phyloP scores from a whole-genome alignment of 37 sponge, comb jelly and placozoan genomes.

The Aplysina aerophoba region DNA sequence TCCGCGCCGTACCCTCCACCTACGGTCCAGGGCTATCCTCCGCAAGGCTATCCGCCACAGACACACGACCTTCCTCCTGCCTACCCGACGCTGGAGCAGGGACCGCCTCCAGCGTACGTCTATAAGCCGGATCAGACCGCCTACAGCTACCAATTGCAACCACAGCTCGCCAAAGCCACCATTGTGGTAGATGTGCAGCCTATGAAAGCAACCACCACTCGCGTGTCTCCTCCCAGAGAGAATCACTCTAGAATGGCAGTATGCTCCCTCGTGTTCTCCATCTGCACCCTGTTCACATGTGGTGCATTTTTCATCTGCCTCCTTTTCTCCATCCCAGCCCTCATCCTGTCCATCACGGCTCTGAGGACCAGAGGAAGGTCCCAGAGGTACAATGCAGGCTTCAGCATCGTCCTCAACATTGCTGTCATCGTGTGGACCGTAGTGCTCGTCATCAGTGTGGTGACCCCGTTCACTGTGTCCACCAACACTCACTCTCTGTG shows the following conservation, averaged over 20 bases:
- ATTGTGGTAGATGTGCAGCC: slow-evolving; percentile 8
- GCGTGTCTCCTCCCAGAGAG: background rate
- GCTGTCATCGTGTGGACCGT: background rate
- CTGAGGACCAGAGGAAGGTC: background rate
- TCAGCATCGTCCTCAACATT: background rate
- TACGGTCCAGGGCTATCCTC: too few relatives aligned
- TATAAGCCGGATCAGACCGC: too few relatives aligned
- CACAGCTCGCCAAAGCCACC: background rate
- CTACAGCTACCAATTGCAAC: too few relatives aligned
- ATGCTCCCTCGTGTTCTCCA: background rate
- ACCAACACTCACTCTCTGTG: too few relatives aligned
- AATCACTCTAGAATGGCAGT: background rate
- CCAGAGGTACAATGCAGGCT: background rate
- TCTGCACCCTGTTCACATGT: background rate
- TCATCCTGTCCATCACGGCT: background rate
- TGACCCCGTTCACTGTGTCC: too few relatives aligned
- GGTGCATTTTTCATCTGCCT: background rate
- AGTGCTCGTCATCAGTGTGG: background rate
- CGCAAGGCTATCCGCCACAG: too few relatives aligned
- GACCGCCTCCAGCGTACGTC: too few relatives aligned
- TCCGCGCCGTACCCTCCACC: too few relatives aligned
- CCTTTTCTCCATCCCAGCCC: background rate
- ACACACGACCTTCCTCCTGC: too few relatives aligned
- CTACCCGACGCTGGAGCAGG: too few relatives aligned
- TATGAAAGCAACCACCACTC: background rate